These are phyloP conservation scores for Oeneis ivallda DNA, from an alignment of 2,888 invertebrate genomes.

Conservation along the genomic window DNA sequence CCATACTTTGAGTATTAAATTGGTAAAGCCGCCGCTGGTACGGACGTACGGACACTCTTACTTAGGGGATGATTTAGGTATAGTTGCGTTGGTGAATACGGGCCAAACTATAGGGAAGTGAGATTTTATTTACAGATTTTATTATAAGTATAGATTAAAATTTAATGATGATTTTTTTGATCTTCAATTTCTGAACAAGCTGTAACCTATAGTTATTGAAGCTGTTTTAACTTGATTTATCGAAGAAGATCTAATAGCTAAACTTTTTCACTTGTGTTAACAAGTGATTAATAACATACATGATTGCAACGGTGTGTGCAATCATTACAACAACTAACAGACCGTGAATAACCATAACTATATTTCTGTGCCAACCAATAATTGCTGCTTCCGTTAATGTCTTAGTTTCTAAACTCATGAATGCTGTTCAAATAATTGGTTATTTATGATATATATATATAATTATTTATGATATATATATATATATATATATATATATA, in stretches of 20 bases:
- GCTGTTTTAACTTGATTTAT: neutral
- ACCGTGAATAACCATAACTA: slow-evolving; percentile 53
- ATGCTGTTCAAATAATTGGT: neutral
- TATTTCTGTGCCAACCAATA: slow-evolving; percentile 47
- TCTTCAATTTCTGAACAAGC: too few relatives aligned
- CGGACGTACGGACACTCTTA: too few relatives aligned
- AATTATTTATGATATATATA: neutral
- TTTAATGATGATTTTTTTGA: too few relatives aligned
- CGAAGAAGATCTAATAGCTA: neutral
- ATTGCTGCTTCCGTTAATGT: slow-evolving; percentile 52
- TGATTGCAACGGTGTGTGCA: slow-evolving; percentile 48
- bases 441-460: neutral
- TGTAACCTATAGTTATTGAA: slow-evolving; percentile 1
- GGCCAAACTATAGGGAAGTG: too few relatives aligned
- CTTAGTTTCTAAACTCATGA: slow-evolving; percentile 34
- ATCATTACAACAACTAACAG: slow-evolving; percentile 55
- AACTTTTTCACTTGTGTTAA: slow-evolving; percentile 10
- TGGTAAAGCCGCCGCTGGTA: too few relatives aligned
- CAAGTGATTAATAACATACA: slow-evolving; percentile 18
- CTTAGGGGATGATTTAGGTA: too few relatives aligned
- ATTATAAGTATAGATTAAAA: too few relatives aligned
- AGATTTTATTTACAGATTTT: too few relatives aligned
- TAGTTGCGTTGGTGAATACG: too few relatives aligned
- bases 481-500: neutral
- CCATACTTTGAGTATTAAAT: too few relatives aligned